Percentiles rank a stretch among this genome's conserved stretches.
Conservation (phyloP, 2,888 invertebrate species). For the Macrosiphum euphorbiae region DNA sequence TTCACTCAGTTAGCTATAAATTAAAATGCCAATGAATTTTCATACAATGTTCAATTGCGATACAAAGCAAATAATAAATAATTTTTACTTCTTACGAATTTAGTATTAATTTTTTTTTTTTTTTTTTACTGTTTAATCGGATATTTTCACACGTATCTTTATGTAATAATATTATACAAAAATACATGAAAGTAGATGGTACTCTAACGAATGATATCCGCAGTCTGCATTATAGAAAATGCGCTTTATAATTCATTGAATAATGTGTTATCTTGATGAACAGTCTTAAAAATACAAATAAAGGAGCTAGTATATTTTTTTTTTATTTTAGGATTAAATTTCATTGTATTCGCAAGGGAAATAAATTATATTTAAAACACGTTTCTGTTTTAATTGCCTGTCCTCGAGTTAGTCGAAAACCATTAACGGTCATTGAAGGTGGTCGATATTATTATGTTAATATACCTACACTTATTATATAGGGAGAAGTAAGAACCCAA, state of each 20-base stretch:
- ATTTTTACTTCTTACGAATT: background rate
- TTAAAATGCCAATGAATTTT: slow-evolving; percentile 22
- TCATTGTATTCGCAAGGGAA: slow-evolving; percentile 35
- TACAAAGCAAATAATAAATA: background rate
- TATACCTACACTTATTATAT: background rate
- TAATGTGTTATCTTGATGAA: slow-evolving; percentile 45
- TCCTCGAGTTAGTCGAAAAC: background rate
- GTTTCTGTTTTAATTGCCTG: slow-evolving; percentile 41
- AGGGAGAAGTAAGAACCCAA: background rate
- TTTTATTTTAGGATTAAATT: slow-evolving; percentile 51
- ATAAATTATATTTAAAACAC: slow-evolving; percentile 43
- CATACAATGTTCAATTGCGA: background rate
- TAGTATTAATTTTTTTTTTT: background rate
- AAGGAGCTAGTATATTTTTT: slow-evolving; percentile 18
- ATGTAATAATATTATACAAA: background rate
- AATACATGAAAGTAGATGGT: background rate
- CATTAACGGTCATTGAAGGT: slow-evolving; percentile 28
- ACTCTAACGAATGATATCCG: background rate
- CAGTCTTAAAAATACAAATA: slow-evolving; percentile 35
- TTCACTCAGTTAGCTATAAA: background rate
- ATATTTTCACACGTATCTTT: background rate
- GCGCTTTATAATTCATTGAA: background rate
- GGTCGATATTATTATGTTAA: slow-evolving; percentile 14
- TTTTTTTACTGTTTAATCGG: background rate
- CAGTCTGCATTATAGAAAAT: background rate